Evolutionary conservation across 2,797 vertebrate genomes (phyloP).

Genomic region (Myripristis jacobus): DNA sequence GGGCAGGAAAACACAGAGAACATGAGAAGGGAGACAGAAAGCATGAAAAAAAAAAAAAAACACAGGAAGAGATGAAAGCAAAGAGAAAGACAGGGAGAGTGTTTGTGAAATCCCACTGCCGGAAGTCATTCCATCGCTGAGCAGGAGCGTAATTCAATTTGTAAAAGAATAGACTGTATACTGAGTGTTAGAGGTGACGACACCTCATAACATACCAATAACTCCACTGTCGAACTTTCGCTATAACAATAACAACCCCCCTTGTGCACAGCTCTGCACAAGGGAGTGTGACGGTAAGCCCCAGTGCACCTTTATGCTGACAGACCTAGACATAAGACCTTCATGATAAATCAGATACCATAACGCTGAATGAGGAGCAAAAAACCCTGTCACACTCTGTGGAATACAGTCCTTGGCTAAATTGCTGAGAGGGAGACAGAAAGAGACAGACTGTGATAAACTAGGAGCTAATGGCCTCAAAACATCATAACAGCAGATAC

Average conservation of each 20-base stretch:
- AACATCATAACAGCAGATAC: background rate
- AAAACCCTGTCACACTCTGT: background rate
- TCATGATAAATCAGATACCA: too few relatives aligned
- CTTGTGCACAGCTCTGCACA: background rate
- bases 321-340: background rate
- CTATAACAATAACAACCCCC: background rate
- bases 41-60: slow-evolving; percentile 1
- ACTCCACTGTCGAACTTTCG: background rate
- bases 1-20: slow-evolving; percentile 22
- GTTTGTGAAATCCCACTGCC: background rate
- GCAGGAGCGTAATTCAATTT: slow-evolving; percentile 9
- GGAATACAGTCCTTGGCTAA: background rate
- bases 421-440: background rate
- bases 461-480: background rate
- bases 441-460: background rate
- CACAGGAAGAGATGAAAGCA: background rate
- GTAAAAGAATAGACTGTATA: background rate
- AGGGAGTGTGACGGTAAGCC: background rate
- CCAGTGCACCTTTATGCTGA: background rate
- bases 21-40: background rate
- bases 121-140: background rate
- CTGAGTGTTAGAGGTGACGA: background rate
- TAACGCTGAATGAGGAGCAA: background rate
- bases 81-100: background rate
- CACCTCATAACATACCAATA: background rate